Evolutionary conservation across 2,888 invertebrate genomes (phyloP).

Genomic region (Sipunculus nudus): DNA sequence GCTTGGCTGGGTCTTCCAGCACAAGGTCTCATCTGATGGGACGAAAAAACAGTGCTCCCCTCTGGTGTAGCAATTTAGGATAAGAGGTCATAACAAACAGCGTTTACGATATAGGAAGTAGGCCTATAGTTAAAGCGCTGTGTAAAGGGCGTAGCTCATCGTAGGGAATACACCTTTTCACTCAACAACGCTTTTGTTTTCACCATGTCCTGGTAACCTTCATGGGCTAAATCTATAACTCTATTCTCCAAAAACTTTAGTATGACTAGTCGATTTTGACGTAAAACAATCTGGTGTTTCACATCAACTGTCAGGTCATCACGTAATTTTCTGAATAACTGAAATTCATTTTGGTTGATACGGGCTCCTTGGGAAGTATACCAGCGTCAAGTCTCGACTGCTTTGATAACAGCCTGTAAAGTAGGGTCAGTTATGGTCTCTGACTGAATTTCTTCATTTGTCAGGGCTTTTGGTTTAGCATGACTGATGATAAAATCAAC

Average conservation of each 20-base stretch:
- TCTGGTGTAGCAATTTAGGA: too few species aligned
- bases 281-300: not conserved
- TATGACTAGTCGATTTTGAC: slow-evolving; percentile 11
- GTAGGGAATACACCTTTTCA: slow-evolving; percentile 37
- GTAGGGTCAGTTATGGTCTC: slow-evolving; percentile 1
- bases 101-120: too few species aligned
- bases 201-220: slow-evolving; percentile 37
- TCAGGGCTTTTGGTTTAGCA: slow-evolving; percentile 19
- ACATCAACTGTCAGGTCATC: not conserved
- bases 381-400: too few species aligned
- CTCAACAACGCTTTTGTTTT: slow-evolving; percentile 37
- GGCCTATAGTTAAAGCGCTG: too few species aligned
- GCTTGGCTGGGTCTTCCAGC: too few species aligned
- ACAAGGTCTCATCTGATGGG: too few species aligned
- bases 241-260: slow-evolving; percentile 22
- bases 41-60: too few species aligned
- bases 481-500: slow-evolving; percentile 20
- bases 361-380: too few species aligned
- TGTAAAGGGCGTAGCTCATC: too few species aligned
- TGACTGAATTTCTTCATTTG: slow-evolving; percentile 4
- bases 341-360: too few species aligned
- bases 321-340: too few species aligned
- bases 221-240: slow-evolving; percentile 36
- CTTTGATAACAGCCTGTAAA: not conserved
- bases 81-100: too few species aligned